These are phyloP conservation scores for Heliconius hewitsoni DNA, from an alignment of 1,140 invertebrate species.

Conservation along the genomic window DNA sequence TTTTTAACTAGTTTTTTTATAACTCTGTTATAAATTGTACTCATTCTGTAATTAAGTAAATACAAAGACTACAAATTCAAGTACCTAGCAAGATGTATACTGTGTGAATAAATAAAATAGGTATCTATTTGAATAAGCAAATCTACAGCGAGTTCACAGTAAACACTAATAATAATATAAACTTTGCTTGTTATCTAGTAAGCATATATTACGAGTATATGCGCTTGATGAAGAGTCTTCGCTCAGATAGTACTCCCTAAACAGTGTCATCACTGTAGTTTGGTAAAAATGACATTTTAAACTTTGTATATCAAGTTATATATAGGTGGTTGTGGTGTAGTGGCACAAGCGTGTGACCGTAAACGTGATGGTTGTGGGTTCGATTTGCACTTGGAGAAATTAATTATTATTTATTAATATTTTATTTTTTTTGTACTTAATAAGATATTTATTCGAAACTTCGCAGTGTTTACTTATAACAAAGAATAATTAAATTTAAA, in stretches of 20 bases:
- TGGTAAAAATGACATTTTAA: background rate
- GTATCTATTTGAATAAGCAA: slow-evolving; percentile 2
- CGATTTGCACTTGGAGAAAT: background rate
- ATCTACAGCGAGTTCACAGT: background rate
- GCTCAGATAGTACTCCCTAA: background rate
- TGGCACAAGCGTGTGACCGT: too few species aligned
- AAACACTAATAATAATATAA: background rate
- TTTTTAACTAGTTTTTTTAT: background rate
- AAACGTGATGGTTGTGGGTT: too few species aligned
- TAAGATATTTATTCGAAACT: background rate
- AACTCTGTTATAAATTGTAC: background rate
- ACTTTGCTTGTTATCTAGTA: background rate
- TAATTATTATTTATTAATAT: background rate
- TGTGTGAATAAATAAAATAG: background rate
- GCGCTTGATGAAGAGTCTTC: background rate
- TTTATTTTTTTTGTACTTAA: background rate
- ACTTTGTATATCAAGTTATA: too few species aligned
- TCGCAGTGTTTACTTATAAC: background rate
- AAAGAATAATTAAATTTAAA: slow-evolving; percentile 2
- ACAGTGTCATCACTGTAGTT: background rate
- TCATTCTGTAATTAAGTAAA: background rate
- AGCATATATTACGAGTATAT: background rate
- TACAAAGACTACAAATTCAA: background rate
- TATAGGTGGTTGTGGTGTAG: background rate
- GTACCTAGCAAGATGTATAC: background rate